phyloP scores from a whole-genome alignment of 2,888 invertebrate genomes.

The Lampropteryx suffumata region DNA sequence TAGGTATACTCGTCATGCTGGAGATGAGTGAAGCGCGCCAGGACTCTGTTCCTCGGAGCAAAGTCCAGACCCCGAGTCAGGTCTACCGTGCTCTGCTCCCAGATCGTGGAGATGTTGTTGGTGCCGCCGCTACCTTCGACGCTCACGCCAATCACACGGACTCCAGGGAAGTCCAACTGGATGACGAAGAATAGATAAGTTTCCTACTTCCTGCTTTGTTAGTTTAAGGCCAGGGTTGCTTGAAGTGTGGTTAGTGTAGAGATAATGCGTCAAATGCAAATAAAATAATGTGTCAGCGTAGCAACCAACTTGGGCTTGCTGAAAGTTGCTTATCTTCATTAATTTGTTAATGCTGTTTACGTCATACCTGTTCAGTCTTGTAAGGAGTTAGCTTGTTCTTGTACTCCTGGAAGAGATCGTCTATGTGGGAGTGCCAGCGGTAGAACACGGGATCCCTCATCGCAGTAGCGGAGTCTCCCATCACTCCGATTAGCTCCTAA shows the following conservation, averaged over 20 bases:
- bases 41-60: constrained; percentile 87
- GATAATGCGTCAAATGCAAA: too few relatives aligned
- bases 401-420: constrained; percentile 89
- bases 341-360: too few relatives aligned
- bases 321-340: too few relatives aligned
- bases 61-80: constrained; percentile 92
- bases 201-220: too few relatives aligned
- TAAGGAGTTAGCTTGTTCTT: constrained; percentile 88
- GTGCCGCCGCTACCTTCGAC: constrained; percentile 78
- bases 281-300: too few relatives aligned
- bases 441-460: constrained; percentile 95
- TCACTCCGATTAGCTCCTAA: constrained; percentile 90
- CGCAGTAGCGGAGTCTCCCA: constrained; percentile 92
- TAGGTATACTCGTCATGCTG: constrained; percentile 87
- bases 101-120: constrained; percentile 87
- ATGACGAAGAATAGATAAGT: too few relatives aligned
- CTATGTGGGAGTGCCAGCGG: constrained; percentile 91
- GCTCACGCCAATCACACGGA: constrained; percentile 81
- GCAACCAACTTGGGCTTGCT: too few relatives aligned
- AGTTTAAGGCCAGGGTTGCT: too few relatives aligned
- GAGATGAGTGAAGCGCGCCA: constrained; percentile 87
- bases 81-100: constrained; percentile 91
- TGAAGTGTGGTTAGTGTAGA: too few relatives aligned
- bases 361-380: constrained; percentile 76
- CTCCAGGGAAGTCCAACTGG: constrained; percentile 84